A percentile compares a stretch with the other conserved stretches of the same genome.
Conservation (phyloP, 1,140 invertebrate genomes). For the Cardiocondyla obscurior region DNA sequence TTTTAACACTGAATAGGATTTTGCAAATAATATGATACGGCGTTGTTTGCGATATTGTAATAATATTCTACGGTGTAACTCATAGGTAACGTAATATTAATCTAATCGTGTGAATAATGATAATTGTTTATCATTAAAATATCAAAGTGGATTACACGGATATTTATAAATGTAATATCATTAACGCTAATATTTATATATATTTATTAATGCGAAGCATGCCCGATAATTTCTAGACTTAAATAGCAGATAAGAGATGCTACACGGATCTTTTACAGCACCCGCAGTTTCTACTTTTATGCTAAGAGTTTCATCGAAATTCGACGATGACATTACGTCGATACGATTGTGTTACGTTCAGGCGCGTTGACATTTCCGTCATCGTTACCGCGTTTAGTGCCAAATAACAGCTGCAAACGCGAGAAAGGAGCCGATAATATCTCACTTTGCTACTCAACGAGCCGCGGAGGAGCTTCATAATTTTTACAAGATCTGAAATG, state of each 20-base stretch:
- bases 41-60: not conserved
- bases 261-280: not conserved
- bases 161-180: not conserved
- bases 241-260: not conserved
- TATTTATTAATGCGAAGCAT: not conserved
- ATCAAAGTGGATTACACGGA: not conserved
- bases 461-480: constrained; percentile 6
- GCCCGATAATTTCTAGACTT: constrained; percentile 1
- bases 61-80: not conserved
- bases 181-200: not conserved
- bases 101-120: not conserved
- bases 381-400: constrained; percentile 59
- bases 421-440: constrained; percentile 61
- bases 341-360: constrained; percentile 42
- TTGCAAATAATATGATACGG: not conserved
- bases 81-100: constrained; percentile 1
- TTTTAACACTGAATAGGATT: not conserved
- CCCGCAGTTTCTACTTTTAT: not conserved
- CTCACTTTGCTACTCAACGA: constrained; percentile 28
- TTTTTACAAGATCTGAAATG: not conserved
- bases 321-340: constrained; percentile 42
- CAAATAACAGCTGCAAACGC: constrained; percentile 55
- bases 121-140: not conserved
- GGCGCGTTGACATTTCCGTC: constrained; percentile 55
- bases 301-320: constrained; percentile 26